Evolutionary conservation across 2,113 vertebrate genomes (phyloP).

Genomic region (Gnathonemus echidnorhynchus): DNA sequence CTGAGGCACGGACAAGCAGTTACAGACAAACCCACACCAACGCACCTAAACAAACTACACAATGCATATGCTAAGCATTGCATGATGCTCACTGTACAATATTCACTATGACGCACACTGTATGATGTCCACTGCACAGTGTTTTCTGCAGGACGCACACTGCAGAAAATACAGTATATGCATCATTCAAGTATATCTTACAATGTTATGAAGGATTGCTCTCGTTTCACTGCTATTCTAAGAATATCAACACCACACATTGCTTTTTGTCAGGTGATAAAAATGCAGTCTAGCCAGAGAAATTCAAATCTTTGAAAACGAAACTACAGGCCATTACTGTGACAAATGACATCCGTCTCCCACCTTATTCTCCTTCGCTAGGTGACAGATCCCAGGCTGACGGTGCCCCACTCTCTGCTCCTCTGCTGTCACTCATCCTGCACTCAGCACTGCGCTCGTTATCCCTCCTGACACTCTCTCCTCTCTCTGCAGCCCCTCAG

Average conservation of each 20-base stretch:
- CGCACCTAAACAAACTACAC: background rate
- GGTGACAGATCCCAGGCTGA: background rate
- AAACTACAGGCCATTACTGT: background rate
- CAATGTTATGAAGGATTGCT: background rate
- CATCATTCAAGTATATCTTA: background rate
- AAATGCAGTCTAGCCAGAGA: background rate
- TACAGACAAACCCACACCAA: background rate
- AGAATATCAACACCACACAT: background rate
- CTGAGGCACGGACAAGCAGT: conserved; percentile 25
- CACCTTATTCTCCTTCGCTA: background rate
- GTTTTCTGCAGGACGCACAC: background rate
- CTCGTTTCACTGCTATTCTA: background rate
- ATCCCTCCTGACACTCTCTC: background rate
- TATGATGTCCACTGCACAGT: background rate
- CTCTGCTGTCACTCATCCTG: background rate
- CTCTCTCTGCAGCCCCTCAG: background rate
- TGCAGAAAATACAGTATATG: background rate
- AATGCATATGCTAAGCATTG: background rate
- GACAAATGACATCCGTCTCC: background rate
- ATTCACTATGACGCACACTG: background rate
- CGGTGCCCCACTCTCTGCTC: background rate
- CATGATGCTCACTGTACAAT: background rate
- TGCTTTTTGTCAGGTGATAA: background rate
- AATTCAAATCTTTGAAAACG: background rate
- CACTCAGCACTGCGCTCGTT: background rate